Conservation (phyloP, 2,888 invertebrate genomes). For the Augiades crinisus region DNA sequence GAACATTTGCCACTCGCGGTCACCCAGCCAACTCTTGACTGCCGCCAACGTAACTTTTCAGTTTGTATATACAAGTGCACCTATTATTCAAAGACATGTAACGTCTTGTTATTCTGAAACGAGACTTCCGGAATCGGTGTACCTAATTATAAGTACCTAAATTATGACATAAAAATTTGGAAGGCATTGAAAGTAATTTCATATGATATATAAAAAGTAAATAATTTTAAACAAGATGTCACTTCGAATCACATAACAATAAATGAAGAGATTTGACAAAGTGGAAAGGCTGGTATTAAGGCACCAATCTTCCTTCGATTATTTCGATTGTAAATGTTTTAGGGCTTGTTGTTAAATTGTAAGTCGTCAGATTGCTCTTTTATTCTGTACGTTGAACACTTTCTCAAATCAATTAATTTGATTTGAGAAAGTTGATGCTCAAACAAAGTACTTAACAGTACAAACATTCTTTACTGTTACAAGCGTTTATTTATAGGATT, state of each 20-base stretch:
- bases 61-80: too few species aligned
- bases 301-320: background rate
- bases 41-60: too few species aligned
- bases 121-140: too few species aligned
- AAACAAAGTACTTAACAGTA: background rate
- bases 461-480: background rate
- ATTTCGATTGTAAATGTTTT: constrained; percentile 17
- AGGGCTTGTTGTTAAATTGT: constrained; percentile 13
- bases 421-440: background rate
- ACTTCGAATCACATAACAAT: background rate
- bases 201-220: too few species aligned
- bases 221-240: too few species aligned
- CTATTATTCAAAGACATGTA: too few species aligned
- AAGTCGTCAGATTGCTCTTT: constrained; percentile 8
- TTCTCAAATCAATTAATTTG: constrained; percentile 6
- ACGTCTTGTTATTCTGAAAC: too few species aligned
- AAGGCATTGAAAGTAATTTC: too few species aligned
- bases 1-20: too few species aligned
- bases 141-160: too few species aligned
- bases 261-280: constrained; percentile 1
- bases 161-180: too few species aligned
- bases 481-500: background rate
- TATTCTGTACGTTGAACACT: constrained; percentile 3
- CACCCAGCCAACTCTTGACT: too few species aligned
- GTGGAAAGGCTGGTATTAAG: background rate